A percentile compares a stretch with the other conserved stretches of the same genome.
Conservation (phyloP, 1,140 invertebrate species). For the Drosophila pseudoobscura region DNA sequence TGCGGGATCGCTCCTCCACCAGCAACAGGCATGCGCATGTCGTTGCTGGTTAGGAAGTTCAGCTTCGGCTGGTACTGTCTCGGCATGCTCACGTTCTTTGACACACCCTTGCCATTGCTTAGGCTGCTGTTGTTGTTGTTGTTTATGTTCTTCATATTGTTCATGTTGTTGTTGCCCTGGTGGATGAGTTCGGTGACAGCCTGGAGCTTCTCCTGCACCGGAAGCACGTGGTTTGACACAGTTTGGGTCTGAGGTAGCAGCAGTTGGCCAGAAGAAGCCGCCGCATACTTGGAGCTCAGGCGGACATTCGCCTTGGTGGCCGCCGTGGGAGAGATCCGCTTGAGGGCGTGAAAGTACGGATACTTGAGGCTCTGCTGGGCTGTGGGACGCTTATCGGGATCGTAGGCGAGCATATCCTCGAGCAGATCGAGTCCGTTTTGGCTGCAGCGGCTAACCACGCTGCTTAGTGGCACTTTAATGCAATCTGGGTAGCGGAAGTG, state of each 20-base stretch:
- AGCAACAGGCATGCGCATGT: conserved; percentile 26
- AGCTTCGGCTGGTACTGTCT: conserved; percentile 65
- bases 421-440: conserved; percentile 93
- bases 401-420: conserved; percentile 94
- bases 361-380: conserved; percentile 93
- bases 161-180: conserved; percentile 58
- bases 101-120: conserved; percentile 38
- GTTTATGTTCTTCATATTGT: conserved; percentile 11
- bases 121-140: conserved; percentile 44
- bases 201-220: conserved; percentile 81
- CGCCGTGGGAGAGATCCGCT: conserved; percentile 74
- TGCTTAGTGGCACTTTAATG: conserved; percentile 89
- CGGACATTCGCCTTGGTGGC: conserved; percentile 81
- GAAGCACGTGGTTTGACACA: conserved; percentile 79
- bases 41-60: conserved; percentile 56
- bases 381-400: conserved; percentile 95
- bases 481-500: conserved; percentile 98
- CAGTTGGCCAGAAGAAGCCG: conserved; percentile 34
- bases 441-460: conserved; percentile 92
- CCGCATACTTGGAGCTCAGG: conserved; percentile 67
- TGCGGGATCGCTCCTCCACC: background rate
- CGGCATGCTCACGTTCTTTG: conserved; percentile 58
- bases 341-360: conserved; percentile 91
- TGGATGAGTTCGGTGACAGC: conserved; percentile 73
- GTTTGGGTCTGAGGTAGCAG: conserved; percentile 15